A percentile compares a stretch with the other conserved stretches of the same genome.
Conservation (phyloP, 2,113 vertebrate genomes). For the Nibea albiflora region DNA sequence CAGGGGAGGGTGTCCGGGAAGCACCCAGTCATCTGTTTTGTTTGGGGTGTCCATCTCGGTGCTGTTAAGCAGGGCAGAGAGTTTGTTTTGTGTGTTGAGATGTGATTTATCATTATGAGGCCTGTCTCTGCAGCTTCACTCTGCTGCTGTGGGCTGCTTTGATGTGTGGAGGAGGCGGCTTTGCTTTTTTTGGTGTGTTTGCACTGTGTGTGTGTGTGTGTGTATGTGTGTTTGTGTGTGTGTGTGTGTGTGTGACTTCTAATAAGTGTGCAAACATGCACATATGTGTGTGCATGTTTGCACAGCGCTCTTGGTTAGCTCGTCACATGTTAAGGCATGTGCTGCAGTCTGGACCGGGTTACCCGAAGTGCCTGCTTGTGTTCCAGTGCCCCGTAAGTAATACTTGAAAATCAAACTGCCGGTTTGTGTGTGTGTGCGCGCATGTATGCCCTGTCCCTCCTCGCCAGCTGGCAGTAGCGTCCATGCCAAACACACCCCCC, state of each 20-base stretch:
- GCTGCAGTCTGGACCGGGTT: slow-evolving; percentile 38
- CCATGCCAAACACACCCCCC: slow-evolving; percentile 29
- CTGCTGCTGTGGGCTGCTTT: slow-evolving; percentile 32
- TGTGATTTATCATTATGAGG: slow-evolving; percentile 63
- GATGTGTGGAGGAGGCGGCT: slow-evolving; percentile 32
- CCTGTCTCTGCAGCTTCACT: slow-evolving; percentile 37
- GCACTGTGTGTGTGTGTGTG: slow-evolving; percentile 38
- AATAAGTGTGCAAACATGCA: slow-evolving; percentile 12
- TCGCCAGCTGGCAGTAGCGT: slow-evolving; percentile 52
- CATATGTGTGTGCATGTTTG: slow-evolving; percentile 9
- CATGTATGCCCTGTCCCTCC: slow-evolving; percentile 10
- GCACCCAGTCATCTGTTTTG: slow-evolving; percentile 2
- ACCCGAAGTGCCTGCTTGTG: slow-evolving; percentile 54
- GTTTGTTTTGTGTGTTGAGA: slow-evolving; percentile 48
- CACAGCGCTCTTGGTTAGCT: neutral
- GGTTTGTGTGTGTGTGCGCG: slow-evolving; percentile 13
- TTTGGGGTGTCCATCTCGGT: slow-evolving; percentile 33
- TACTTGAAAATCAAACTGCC: slow-evolving; percentile 50
- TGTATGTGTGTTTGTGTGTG: slow-evolving; percentile 13
- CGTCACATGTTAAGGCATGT: slow-evolving; percentile 67
- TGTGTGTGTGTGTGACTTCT: slow-evolving; percentile 3
- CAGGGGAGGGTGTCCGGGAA: neutral
- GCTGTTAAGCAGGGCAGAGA: slow-evolving; percentile 16
- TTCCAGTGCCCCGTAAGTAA: slow-evolving; percentile 65
- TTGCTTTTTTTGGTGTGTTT: slow-evolving; percentile 29